Base-by-base conservation (phyloP, 2,797 vertebrate species). In the Halcyon smyrnensis region DNA sequence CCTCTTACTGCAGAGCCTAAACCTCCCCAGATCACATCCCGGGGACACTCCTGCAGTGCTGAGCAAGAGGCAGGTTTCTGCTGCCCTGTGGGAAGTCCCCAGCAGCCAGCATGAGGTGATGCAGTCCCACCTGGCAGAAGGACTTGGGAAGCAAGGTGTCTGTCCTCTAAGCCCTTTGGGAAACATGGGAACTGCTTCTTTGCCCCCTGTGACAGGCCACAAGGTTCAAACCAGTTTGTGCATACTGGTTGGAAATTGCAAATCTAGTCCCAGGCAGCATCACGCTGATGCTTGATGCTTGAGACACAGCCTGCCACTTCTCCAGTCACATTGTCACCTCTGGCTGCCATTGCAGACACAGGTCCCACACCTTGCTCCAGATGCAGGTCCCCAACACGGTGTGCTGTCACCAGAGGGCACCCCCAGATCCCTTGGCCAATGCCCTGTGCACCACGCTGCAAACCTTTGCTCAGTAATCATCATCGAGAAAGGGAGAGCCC, bases 361-460 rank as follows among this genome's bases (percentile, higher is more conserved):
- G 48, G 25, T 62, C 45, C 51, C 43, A 27, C 43, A 37, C 43
- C 43, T 48, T 2, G 1, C 21, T 36, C 30, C 53, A 37, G 36
- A 8, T 4, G 6, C 21, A 1, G 32, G 59, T 57, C 43, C 45
- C 65, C 10, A 1, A 7, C 32, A 13, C 0, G 0, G 30, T 43
- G 63, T 75, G 62, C n/a, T 60, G 77, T 83, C 90, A 56, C 73
- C 73, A 65, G 77, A 83, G 73, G 69, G 53, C 73, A 84, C 8
- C 54, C 45, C 59, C 78, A 84, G 43, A 51, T 75, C 37, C 68
- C 21, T 34, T 5, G 57, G 73, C 37, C 69, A 12, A 3, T 23
- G 41, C 36, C 39, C 50, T 36, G 11, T 2, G 6, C 59, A 19
- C 45, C 2, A 1, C 4, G 1, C 45, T 34, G 51, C 53, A 67